Evolutionary conservation across 2,113 vertebrate species (phyloP).

Genomic region (Amia ocellicauda): DNA sequence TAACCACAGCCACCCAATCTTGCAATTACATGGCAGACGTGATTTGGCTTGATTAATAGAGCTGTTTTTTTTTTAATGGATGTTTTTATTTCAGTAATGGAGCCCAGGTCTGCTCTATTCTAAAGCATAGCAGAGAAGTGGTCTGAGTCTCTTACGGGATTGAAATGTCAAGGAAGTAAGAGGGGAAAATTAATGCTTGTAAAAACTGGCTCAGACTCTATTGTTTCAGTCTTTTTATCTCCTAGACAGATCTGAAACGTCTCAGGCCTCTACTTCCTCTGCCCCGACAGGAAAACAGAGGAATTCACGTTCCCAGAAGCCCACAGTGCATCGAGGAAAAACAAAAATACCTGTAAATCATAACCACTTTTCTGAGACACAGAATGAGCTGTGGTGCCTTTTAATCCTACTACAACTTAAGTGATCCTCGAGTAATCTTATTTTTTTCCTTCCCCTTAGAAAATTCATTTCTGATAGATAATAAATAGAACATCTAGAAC

Average conservation of each 20-base stretch:
- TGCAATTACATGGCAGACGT: slow-evolving; percentile 16
- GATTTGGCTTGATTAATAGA: slow-evolving; percentile 7
- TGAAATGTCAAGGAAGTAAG: neutral
- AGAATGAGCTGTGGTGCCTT: too few species aligned
- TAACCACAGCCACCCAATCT: slow-evolving; percentile 21
- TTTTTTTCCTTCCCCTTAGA: too few species aligned
- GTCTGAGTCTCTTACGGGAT: neutral
- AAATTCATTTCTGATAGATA: too few species aligned
- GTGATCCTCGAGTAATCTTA: too few species aligned
- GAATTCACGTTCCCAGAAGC: too few species aligned
- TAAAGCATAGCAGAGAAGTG: neutral
- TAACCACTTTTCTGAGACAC: too few species aligned
- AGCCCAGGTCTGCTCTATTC: slow-evolving; percentile 4
- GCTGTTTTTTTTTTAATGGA: slow-evolving; percentile 14
- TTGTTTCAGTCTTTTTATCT: neutral
- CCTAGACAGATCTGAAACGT: neutral
- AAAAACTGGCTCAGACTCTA: neutral
- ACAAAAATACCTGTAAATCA: too few species aligned
- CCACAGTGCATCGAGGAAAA: too few species aligned
- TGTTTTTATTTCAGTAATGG: neutral
- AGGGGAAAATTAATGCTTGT: neutral
- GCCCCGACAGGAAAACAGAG: slow-evolving; percentile 8
- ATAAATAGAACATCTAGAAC: too few species aligned
- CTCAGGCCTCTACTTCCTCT: neutral
- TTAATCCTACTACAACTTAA: too few species aligned